Evolutionary conservation across 2,888 invertebrate genomes (phyloP), one percentile per base, ranked within the genome.

Genomic region (Trachelus tabidus): DNA sequence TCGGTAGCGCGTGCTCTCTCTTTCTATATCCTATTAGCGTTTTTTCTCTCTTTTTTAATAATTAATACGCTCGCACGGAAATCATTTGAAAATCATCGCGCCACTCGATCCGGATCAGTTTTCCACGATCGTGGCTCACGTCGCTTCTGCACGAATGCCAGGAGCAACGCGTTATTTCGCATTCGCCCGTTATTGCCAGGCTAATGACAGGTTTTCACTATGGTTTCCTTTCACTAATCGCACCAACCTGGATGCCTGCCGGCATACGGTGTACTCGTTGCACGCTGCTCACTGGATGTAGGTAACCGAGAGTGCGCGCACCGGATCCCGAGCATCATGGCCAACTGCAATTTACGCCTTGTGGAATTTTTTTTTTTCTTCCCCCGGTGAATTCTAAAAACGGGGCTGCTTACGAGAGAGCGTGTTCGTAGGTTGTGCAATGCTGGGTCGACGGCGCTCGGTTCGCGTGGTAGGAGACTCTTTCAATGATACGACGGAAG

Each of bases 141-240:
- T 23, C 0, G 56, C 56, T 56, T 2, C 56, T 23, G 9, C 56
- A 9, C 23, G 23, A 56, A 23, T 56, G 2, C 56, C 23, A 23
- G 23, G 56, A 56, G 56, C 23, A 23, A 56, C 56, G 56, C 56
- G 56, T 56, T 23, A 23, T 9, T 56, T 56, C 23, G 31, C 71
- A 23, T 30, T 71, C 34, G 71, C 30, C 6, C 71, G 9, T 12
- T 9, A 71, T 71, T 71, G 71, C 71, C 30, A 23, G 71, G 71
- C 23, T 71, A 79, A 81, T 77, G 75, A 69, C 68, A 76, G 79
- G 79, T 81, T 82, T 82, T 80, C 81, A 73, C 77, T 71, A 15
- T 33, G 73, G 34, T 80, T 81, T 81, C 84, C 85, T 86, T 86
- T 85, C 86, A 82, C 85, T 73, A 69, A 31, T n/a, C 33, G 69